Evolutionary conservation across 2,113 vertebrate genomes (phyloP).

Genomic region (Polypterus senegalus): DNA sequence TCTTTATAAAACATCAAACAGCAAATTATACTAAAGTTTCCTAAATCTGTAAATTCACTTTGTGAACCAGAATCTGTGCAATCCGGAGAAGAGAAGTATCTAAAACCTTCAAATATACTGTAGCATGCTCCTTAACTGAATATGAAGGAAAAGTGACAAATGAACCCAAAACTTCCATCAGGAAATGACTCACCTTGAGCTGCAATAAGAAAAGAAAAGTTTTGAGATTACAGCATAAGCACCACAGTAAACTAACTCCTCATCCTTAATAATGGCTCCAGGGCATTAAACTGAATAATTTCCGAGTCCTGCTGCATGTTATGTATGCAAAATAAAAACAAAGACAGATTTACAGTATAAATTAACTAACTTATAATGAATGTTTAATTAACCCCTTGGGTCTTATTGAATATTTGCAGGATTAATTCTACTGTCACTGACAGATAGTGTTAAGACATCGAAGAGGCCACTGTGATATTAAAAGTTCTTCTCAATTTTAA

Average conservation of each 20-base stretch:
- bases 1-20: too few species aligned
- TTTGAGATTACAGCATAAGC: background rate
- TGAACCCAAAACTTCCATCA: too few species aligned
- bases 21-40: too few species aligned
- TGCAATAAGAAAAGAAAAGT: conserved; percentile 4
- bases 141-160: too few species aligned
- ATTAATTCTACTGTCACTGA: conserved; percentile 45
- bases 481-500: background rate
- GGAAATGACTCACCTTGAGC: conserved; percentile 9
- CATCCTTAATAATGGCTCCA: conserved; percentile 12
- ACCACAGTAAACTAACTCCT: background rate
- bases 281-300: conserved; percentile 25
- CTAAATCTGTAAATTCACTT: too few species aligned
- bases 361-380: conserved; percentile 47
- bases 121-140: too few species aligned
- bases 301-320: conserved; percentile 32
- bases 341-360: conserved; percentile 51
- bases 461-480: conserved; percentile 4
- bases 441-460: conserved; percentile 30
- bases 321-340: conserved; percentile 28
- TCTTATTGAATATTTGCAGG: conserved; percentile 41
- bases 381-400: conserved; percentile 39
- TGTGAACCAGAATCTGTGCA: too few species aligned
- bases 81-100: too few species aligned
- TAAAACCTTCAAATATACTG: too few species aligned